These are phyloP conservation scores for Scaptomyza parva DNA, from an alignment of 2,888 invertebrate species.

Conservation along the genomic window DNA sequence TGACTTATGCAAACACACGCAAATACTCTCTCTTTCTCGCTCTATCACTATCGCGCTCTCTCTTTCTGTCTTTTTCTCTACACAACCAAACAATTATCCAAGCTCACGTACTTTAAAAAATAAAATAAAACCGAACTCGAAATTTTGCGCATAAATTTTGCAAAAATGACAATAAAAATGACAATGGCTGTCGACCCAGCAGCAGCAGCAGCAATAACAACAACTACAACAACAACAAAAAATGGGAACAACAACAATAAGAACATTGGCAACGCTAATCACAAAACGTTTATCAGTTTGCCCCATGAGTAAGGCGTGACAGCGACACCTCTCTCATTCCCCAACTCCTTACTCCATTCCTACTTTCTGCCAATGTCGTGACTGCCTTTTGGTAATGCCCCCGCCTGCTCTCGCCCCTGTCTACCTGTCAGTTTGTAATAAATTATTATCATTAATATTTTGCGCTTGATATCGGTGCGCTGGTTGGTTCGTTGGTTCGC, in stretches of 20 bases:
- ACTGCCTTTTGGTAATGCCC: not conserved
- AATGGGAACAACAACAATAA: slow-evolving; percentile 17
- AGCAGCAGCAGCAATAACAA: not conserved
- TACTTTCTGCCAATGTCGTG: not conserved
- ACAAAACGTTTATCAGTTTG: slow-evolving; percentile 66
- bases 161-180: slow-evolving; percentile 64
- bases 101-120: slow-evolving; percentile 48
- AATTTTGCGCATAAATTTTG: slow-evolving; percentile 68
- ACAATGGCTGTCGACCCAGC: slow-evolving; percentile 42
- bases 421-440: slow-evolving; percentile 71
- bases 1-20: slow-evolving; percentile 28
- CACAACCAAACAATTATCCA: slow-evolving; percentile 38
- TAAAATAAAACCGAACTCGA: slow-evolving; percentile 19
- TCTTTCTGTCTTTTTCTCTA: not conserved
- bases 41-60: no score
- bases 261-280: slow-evolving; percentile 59
- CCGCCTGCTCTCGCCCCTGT: slow-evolving; percentile 18
- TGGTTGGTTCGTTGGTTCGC: slow-evolving; percentile 3
- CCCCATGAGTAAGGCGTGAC: slow-evolving; percentile 40
- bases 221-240: slow-evolving; percentile 14
- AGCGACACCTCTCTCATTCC: slow-evolving; percentile 23
- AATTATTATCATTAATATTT: slow-evolving; percentile 76
- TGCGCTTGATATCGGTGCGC: slow-evolving; percentile 65
- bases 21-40: not conserved
- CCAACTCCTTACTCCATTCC: not conserved